phyloP scores from a whole-genome alignment of 2,113 vertebrate species.

The Ptychochromis oligacanthus region DNA sequence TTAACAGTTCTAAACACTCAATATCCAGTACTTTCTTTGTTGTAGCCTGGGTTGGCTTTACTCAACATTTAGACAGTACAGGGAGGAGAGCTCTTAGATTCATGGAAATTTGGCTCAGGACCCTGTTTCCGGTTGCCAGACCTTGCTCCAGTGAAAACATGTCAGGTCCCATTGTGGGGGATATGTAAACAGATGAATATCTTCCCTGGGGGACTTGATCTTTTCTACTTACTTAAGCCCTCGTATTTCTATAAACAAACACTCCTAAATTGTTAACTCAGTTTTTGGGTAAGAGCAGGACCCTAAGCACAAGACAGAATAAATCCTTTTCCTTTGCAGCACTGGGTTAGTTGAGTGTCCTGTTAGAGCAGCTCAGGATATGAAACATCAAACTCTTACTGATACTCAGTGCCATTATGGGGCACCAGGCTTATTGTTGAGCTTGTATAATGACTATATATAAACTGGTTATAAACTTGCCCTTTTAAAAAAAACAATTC shows the following conservation, averaged over 20 bases:
- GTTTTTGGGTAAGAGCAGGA: slow-evolving; percentile 41
- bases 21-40: background rate
- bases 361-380: slow-evolving; percentile 18
- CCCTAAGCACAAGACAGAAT: slow-evolving; percentile 47
- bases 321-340: slow-evolving; percentile 32
- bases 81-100: slow-evolving; percentile 43
- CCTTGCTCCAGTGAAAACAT: slow-evolving; percentile 66
- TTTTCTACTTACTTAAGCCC: slow-evolving; percentile 57
- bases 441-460: background rate
- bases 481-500: background rate
- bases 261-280: slow-evolving; percentile 53
- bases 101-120: slow-evolving; percentile 81
- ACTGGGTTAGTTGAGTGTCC: background rate
- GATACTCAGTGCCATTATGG: background rate
- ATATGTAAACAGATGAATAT: slow-evolving; percentile 81
- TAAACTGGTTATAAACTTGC: background rate
- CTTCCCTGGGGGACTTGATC: slow-evolving; percentile 42
- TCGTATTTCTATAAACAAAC: slow-evolving; percentile 60
- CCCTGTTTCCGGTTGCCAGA: slow-evolving; percentile 74
- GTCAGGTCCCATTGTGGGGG: slow-evolving; percentile 72
- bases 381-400: background rate
- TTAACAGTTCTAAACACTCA: background rate
- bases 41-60: background rate
- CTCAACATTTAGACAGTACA: slow-evolving; percentile 8
- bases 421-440: background rate